phyloP scores from a whole-genome alignment of 2,113 vertebrate genomes.

The Coreoperca whiteheadi region DNA sequence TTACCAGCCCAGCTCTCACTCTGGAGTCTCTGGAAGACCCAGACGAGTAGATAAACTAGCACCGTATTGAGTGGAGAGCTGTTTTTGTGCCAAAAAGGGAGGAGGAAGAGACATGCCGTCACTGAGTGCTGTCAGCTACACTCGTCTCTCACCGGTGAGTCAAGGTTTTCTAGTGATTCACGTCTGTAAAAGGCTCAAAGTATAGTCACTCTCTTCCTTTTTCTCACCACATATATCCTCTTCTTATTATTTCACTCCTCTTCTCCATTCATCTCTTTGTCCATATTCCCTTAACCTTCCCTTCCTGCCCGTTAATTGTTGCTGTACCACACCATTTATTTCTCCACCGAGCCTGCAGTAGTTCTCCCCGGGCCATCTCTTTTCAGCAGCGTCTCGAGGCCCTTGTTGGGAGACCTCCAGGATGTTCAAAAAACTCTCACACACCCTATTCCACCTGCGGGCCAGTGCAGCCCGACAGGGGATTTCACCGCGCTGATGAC shows the following conservation, averaged over 20 bases:
- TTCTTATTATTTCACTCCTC: conserved; percentile 57
- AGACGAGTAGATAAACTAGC: conserved; percentile 31
- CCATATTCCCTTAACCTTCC: conserved; percentile 54
- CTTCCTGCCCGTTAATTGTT: conserved; percentile 76
- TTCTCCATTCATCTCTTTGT: conserved; percentile 71
- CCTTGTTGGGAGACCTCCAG: conserved; percentile 71
- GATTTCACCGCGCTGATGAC: conserved; percentile 79
- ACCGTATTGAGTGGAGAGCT: conserved; percentile 10
- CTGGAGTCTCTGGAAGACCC: conserved; percentile 2
- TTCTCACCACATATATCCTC: conserved; percentile 53
- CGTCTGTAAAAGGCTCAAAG: conserved; percentile 63
- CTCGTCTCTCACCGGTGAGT: conserved; percentile 73
- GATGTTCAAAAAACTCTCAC: conserved; percentile 76
- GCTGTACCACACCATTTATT: conserved; percentile 60
- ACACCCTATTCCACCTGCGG: conserved; percentile 73
- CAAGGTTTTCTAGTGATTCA: conserved; percentile 82
- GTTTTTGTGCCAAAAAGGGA: conserved; percentile 62
- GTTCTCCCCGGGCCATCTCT: conserved; percentile 52
- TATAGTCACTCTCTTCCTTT: conserved; percentile 50
- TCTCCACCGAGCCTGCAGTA: conserved; percentile 52
- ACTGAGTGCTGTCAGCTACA: conserved; percentile 70
- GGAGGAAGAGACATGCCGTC: conserved; percentile 82
- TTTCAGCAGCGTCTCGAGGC: conserved; percentile 57
- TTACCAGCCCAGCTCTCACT: conserved; percentile 38
- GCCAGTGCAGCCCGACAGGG: conserved; percentile 72